These are phyloP conservation scores for Turritopsis dohrnii DNA, from an alignment of 30 jellyfish, hydroid and myxozoan species.

Conservation along the genomic window DNA sequence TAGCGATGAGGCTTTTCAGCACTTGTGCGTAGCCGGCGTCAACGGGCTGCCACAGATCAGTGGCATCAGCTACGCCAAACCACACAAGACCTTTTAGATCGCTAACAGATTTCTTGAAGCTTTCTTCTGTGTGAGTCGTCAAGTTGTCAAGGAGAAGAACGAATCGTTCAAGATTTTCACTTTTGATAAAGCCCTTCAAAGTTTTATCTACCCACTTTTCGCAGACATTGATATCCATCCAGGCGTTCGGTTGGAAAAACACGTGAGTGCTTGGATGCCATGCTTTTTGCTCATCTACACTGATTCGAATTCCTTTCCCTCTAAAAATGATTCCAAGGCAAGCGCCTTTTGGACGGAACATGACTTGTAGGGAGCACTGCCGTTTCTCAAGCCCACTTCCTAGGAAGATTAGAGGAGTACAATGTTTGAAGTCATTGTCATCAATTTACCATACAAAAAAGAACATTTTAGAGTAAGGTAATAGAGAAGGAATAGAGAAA, in stretches of 20 bases:
- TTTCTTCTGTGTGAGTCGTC: constrained; percentile 49
- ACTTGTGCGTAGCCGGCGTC: constrained; percentile 15
- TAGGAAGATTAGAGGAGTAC: too few species aligned
- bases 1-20: constrained; percentile 18
- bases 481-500: too few species aligned
- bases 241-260: constrained; percentile 44
- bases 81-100: constrained; percentile 27
- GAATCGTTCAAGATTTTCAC: constrained; percentile 43
- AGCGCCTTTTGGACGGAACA: constrained; percentile 57
- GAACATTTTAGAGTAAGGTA: too few species aligned
- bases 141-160: constrained; percentile 50
- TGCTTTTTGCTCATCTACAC: constrained; percentile 37
- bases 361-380: constrained; percentile 52
- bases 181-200: constrained; percentile 11
- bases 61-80: constrained; percentile 41
- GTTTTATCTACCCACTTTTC: constrained; percentile 40
- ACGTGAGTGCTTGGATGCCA: constrained; percentile 52
- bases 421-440: too few species aligned
- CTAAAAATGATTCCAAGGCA: constrained; percentile 46
- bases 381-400: constrained; percentile 54
- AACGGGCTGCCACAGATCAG: constrained; percentile 17
- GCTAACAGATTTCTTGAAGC: constrained; percentile 47
- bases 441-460: too few species aligned
- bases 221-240: constrained; percentile 59
- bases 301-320: constrained; percentile 44